Evolutionary conservation across 2,888 invertebrate genomes (phyloP), one percentile per base, ranked within the genome.

Genomic region (Elegia similella): DNA sequence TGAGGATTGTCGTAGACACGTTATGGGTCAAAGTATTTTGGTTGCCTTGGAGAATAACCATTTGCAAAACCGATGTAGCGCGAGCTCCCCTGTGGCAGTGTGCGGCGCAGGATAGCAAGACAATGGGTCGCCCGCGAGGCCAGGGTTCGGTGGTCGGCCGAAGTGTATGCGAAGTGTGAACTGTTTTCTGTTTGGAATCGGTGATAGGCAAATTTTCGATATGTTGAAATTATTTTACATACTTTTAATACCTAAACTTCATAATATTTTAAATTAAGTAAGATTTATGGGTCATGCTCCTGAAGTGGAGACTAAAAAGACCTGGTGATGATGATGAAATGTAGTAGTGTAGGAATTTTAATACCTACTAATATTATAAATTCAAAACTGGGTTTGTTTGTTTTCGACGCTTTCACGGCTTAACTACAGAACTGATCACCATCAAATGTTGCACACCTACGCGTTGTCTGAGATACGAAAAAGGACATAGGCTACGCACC

Each of bases 11-110:
- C 43, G 17, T 52, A 56, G 54, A 32, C 53, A 30, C 29, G 30
- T 60, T 62, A 59, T 10, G 62, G 83, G 52, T 78, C 84, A 60
- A 59, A 3, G 1, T 38, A 62, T 50, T 58, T 59, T 79, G 78
- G 84, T n/a, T 66, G 59, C 17, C 29, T 60, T 60, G 68, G 55
- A 62, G 58, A 61, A 64, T 73, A 69, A 72, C 73, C 69, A 71
- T 69, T 67, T 67, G 63, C 62, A 63, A 65, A 72, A 73, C 86
- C 82, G 77, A 70, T 63, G 59, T 65, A 67, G 57, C 58, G 54
- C 64, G 79, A 78, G 56, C 82, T 72, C 69, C 72, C 69, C 63
- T 63, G 70, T 63, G 70, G 68, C 68, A n/a, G 32, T 23, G 13
- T 17, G 8, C 1, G 15, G 16, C 23, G 32, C 43, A 38, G 32